Evolutionary conservation across 1,140 invertebrate genomes (phyloP), one percentile per base, ranked within the genome.

Genomic region (Propsilocerus akamusi): DNA sequence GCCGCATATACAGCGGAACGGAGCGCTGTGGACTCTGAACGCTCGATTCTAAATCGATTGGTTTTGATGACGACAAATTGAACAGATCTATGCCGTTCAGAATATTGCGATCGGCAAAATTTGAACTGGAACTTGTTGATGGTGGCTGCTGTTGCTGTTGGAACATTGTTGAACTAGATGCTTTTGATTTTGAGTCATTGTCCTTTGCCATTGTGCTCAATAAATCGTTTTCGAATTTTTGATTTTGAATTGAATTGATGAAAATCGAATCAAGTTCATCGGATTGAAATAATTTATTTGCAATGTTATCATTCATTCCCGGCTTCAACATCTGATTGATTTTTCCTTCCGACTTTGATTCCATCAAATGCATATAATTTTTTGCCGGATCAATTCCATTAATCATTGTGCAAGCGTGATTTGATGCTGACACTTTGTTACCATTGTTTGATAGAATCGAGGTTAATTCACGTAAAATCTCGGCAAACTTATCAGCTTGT

Each of bases 331-430:
- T 17, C 17, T 41, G 34, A 41, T 17, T 14, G 4, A 8, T 41
- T 41, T 3, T 17, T 20, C 8, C 22, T 41, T 5, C 8, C 22
- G 17, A n/a, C 17, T 41, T n/a, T 17, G 22, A 5, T 20, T 41
- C 34, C 14, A 41, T 17, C 22, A 41, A 41, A 41, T 41, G 34
- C 34, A 41, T 7, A 41, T 41, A 41, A 41, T 41, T 41, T 41
- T 41, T 41, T 17, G 34, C 17, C 4, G 34, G 34, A 41, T 41
- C 34, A 41, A 14, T 17, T 5, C 34, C 34, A 41, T 41, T 41
- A 5, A 41, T 7, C 34, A 41, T 41, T 41, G 34, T 17, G 17
- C 22, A 14, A 17, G 14, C 14, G 11, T 7, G 8, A 41, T 41
- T 41, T 20, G 22, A 7, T 41, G 34, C 8, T 20, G 17, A 20